Evolutionary conservation across 2,113 vertebrate species (phyloP).

Genomic region (Oreochromis aureus): DNA sequence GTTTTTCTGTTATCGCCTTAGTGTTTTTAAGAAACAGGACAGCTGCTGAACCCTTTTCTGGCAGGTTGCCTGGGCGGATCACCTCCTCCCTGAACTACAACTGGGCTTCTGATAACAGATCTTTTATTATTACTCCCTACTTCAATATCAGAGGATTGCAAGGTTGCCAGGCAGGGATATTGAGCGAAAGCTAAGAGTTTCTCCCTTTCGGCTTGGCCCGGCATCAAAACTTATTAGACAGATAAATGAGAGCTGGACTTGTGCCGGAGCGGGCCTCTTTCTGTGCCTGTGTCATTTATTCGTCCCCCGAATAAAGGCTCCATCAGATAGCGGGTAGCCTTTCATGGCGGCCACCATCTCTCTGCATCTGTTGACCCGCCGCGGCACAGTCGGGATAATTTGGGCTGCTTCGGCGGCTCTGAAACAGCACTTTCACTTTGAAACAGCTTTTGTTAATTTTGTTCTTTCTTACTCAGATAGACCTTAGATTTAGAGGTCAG

Average conservation of each 20-base stretch:
- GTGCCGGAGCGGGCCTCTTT: not conserved
- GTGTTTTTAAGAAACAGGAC: not conserved
- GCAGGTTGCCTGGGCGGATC: not conserved
- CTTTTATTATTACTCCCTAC: conserved; percentile 52
- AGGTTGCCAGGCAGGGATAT: conserved; percentile 35
- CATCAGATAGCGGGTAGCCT: conserved; percentile 44
- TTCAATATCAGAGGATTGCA: conserved; percentile 25
- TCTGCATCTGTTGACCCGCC: conserved; percentile 26
- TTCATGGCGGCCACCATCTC: not conserved
- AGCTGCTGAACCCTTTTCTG: not conserved
- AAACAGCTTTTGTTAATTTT: not conserved
- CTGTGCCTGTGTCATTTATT: conserved; percentile 27
- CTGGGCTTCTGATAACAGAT: conserved; percentile 43
- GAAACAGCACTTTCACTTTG: not conserved
- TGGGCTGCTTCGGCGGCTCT: not conserved
- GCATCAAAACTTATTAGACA: conserved; percentile 50
- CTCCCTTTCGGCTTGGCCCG: not conserved
- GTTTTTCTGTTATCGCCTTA: not conserved
- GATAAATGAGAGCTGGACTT: conserved; percentile 49
- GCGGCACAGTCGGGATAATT: not conserved
- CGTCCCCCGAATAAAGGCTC: conserved; percentile 22
- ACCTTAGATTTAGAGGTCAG: not conserved
- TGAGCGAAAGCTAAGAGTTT: conserved; percentile 30
- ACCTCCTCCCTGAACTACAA: not conserved
- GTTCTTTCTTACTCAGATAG: not conserved